These are phyloP conservation scores for Hemibagrus guttatus DNA, from an alignment of 2,797 vertebrate genomes.

Conservation along the genomic window DNA sequence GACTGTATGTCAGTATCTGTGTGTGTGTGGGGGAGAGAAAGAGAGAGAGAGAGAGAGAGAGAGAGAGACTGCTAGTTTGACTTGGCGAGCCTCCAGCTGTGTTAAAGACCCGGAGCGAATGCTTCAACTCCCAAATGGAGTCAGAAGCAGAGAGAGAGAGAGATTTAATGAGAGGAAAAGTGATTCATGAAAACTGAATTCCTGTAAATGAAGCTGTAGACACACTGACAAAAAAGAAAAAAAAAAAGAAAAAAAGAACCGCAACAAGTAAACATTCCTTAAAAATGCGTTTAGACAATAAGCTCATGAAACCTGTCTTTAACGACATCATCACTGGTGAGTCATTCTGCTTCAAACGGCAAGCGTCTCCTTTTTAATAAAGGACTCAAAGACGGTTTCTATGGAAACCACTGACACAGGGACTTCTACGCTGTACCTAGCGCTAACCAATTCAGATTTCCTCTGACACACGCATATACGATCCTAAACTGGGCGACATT, in stretches of 20 bases:
- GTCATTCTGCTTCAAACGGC: not conserved
- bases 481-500: too few relatives aligned
- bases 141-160: constrained; percentile 1
- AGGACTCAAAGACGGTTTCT: not conserved
- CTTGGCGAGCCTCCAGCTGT: constrained; percentile 66
- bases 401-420: too few relatives aligned
- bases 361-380: not conserved
- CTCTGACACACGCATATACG: too few relatives aligned
- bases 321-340: too few relatives aligned
- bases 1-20: not conserved
- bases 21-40: not conserved
- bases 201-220: not conserved
- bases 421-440: too few relatives aligned
- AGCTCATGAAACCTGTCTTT: not conserved
- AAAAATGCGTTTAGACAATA: not conserved
- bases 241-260: not conserved
- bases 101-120: constrained; percentile 62
- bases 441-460: too few relatives aligned
- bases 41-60: not conserved
- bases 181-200: not conserved
- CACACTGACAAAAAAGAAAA: not conserved
- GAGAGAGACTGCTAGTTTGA: constrained; percentile 31
- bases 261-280: not conserved
- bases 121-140: constrained; percentile 66
- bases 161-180: constrained; percentile 38